A percentile compares a stretch with the other conserved stretches of the same genome.
These are phyloP conservation scores for Notolabrus celidotus DNA, from an alignment of 2,797 vertebrate species.

Conservation along the genomic window DNA sequence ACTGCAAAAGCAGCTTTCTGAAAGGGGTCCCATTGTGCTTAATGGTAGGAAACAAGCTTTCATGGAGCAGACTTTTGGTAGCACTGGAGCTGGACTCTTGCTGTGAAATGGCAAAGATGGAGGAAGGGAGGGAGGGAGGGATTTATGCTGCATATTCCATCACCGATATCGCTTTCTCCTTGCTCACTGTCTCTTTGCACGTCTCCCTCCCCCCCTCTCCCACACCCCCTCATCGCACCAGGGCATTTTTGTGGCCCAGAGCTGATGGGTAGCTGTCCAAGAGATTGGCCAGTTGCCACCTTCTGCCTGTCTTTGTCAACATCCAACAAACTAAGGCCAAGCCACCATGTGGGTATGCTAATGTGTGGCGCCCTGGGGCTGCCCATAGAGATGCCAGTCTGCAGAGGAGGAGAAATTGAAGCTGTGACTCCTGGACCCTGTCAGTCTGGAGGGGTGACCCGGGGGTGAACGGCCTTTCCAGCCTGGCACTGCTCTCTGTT, in stretches of 20 bases:
- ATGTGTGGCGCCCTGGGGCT: conserved; percentile 57
- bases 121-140: conserved; percentile 22
- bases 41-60: conserved; percentile 64
- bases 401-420: conserved; percentile 36
- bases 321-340: conserved; percentile 64
- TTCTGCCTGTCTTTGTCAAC: conserved; percentile 66
- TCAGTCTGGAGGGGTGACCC: conserved; percentile 54
- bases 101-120: conserved; percentile 51
- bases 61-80: conserved; percentile 45
- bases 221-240: conserved; percentile 34
- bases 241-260: conserved; percentile 61
- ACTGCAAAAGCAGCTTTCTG: conserved; percentile 47
- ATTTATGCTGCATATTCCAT: conserved; percentile 39
- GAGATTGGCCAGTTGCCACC: conserved; percentile 60
- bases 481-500: conserved; percentile 33
- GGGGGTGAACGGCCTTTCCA: conserved; percentile 55
- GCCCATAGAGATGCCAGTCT: conserved; percentile 69
- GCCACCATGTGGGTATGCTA: conserved; percentile 68
- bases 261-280: conserved; percentile 64
- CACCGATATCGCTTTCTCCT: conserved; percentile 11
- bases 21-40: conserved; percentile 61
- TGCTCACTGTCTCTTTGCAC: conserved; percentile 7
- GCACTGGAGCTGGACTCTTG: conserved; percentile 52
- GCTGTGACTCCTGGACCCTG: conserved; percentile 62
- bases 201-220: conserved; percentile 7